Conservation (phyloP, 2,888 invertebrate species). For the Lasioglossum zephyrum region DNA sequence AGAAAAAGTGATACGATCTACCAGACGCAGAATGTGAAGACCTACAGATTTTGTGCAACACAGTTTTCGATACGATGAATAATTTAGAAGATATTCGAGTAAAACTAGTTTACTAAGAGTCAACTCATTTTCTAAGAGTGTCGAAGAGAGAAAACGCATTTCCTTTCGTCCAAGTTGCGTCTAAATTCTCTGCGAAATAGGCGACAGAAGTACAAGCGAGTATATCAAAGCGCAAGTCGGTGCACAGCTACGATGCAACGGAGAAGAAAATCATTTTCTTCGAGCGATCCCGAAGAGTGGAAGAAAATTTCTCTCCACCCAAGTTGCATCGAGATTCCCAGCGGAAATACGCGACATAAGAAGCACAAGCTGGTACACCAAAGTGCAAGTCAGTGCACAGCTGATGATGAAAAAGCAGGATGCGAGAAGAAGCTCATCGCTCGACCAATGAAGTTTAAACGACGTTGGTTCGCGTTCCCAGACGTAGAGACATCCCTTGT, state of each 20-base stretch:
- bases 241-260: not conserved
- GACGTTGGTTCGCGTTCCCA: not conserved
- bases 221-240: not conserved
- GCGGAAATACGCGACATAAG: not conserved
- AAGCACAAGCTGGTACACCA: not conserved
- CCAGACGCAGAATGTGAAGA: too few relatives aligned
- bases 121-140: not conserved
- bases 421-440: not conserved
- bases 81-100: too few relatives aligned
- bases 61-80: too few relatives aligned
- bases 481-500: not conserved
- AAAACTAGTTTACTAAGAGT: too few relatives aligned
- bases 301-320: not conserved
- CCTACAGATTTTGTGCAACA: too few relatives aligned
- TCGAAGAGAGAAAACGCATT: not conserved
- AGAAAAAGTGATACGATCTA: too few relatives aligned
- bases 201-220: not conserved
- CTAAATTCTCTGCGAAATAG: not conserved
- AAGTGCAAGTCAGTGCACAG: not conserved
- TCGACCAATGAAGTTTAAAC: conserved; percentile 1
- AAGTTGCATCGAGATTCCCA: not conserved
- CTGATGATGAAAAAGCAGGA: not conserved
- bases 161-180: not conserved
- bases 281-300: not conserved
- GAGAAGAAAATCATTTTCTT: not conserved